Base-by-base conservation (phyloP, 2,797 vertebrate species). In the Anguilla marmorata region DNA sequence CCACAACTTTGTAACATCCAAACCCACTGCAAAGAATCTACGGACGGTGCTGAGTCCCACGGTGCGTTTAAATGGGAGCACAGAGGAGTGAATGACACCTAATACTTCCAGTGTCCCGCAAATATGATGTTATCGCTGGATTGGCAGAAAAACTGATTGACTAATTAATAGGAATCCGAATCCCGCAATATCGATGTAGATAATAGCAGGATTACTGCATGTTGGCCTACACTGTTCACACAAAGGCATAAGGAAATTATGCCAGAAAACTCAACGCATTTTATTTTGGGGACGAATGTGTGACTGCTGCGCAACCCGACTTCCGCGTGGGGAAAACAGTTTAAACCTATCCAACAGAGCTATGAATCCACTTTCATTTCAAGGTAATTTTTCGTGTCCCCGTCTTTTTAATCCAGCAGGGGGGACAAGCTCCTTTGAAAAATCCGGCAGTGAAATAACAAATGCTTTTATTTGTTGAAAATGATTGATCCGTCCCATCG, bases 391-490 rank as follows among this genome's bases (percentile, higher is more conserved):
- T 82, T 50, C 19, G 41, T 48, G 79, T 82, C 45, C 33, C 16
- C 45, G 74, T 82, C 14, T 82, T 82, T 21, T 41, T 41, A 16
- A 16, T 63, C 19, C 41, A 74, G 80, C 50, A 74, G 86, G 87
- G 79, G 85, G 66, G 86, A 82, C 41, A 37, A 82, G 5, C 2
- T 48, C 79, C 45, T n/a, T n/a, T 37, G 21, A 82, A 50, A n/a
- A 86, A 24, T 50, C 79, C 79, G 8, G 21, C 19, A 79, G 79
- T 7, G 2, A 50, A 48, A 82, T 88, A 91, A 91, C 85, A 87
- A 91, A 92, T 90, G 89, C 54, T 84, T 91, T 91, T 89, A 91
- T 93, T 91, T 90, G 89, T 85, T 89, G 86, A 87, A 86, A 91
- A 91, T 90, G 90, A 92, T 89, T 56, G 91, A 91, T 91, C 45